Evolutionary conservation across 2,113 vertebrate species (phyloP).

Genomic region (Oryctolagus cuniculus): DNA sequence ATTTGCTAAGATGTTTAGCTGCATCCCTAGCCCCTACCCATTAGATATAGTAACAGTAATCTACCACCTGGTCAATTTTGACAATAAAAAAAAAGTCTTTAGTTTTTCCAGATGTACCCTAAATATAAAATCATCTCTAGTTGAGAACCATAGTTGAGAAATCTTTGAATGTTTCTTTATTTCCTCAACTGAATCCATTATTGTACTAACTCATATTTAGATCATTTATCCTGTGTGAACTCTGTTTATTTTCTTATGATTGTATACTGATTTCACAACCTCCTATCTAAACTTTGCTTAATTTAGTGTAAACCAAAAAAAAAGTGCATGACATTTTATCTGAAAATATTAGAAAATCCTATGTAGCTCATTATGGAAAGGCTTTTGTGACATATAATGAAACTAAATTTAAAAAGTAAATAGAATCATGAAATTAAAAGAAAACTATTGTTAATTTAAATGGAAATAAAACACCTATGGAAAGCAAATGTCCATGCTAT

Average conservation of each 20-base stretch:
- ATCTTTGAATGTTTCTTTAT: not conserved
- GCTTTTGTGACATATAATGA: not conserved
- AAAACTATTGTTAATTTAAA: not conserved
- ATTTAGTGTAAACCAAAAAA: not conserved
- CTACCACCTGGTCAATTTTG: not conserved
- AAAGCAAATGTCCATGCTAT: not conserved
- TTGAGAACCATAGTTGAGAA: not conserved
- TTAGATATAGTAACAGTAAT: not conserved
- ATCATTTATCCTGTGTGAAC: not conserved
- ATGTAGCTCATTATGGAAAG: fast-evolving
- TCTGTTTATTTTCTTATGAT: not conserved
- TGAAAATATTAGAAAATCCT: not conserved
- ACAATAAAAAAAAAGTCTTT: not conserved
- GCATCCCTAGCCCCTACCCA: not conserved
- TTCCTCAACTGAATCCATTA: not conserved
- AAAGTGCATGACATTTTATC: not conserved
- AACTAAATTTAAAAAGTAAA: not conserved
- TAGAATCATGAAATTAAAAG: not conserved
- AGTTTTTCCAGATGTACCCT: not conserved
- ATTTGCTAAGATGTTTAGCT: not conserved
- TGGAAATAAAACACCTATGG: not conserved
- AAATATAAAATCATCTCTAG: not conserved
- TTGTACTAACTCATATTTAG: not conserved
- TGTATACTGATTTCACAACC: not conserved
- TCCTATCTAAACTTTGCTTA: not conserved